phyloP scores from a whole-genome alignment of 2,113 vertebrate genomes.

The Hyla sarda region DNA sequence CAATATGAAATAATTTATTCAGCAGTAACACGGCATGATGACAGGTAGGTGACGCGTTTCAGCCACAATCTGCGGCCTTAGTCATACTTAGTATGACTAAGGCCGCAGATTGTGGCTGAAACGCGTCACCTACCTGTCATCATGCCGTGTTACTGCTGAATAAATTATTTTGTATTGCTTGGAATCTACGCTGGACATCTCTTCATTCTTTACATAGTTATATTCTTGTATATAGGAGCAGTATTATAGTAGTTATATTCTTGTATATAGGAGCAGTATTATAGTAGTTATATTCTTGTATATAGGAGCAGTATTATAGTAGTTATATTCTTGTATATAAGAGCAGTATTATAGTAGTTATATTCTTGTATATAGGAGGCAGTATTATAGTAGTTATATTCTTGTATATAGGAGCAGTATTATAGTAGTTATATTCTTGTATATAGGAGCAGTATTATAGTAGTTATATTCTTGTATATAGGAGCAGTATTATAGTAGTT shows the following conservation, averaged over 20 bases:
- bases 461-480: neutral
- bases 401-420: neutral
- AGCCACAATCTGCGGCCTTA: too few relatives aligned
- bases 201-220: too few relatives aligned
- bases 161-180: too few relatives aligned
- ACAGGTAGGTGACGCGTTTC: too few relatives aligned
- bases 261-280: neutral
- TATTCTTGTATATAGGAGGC: neutral
- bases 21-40: too few relatives aligned
- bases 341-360: neutral
- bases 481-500: neutral
- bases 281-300: conserved; percentile 10
- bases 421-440: conserved; percentile 13
- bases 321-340: neutral
- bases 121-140: too few relatives aligned
- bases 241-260: conserved; percentile 12
- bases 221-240: neutral
- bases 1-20: too few relatives aligned
- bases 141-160: too few relatives aligned
- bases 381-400: too few relatives aligned
- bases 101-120: too few relatives aligned
- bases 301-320: neutral
- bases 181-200: neutral
- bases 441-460: neutral
- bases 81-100: too few relatives aligned